Evolutionary conservation across 2,888 invertebrate genomes (phyloP).

Genomic region (Rhopalosiphum nymphaeae): DNA sequence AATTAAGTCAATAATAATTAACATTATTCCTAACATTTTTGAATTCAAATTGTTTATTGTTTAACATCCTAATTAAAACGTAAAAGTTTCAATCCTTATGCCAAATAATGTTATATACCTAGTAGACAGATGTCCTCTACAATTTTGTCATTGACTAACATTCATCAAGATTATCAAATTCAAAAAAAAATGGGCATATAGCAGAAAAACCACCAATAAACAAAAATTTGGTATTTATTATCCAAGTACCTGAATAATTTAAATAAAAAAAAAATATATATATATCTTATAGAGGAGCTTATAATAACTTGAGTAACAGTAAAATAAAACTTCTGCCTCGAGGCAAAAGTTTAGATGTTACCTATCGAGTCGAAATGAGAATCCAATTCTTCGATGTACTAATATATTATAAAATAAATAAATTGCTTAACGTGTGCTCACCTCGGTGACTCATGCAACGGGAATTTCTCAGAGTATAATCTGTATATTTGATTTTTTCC

Average conservation of each 20-base stretch:
- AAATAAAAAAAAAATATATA: background rate
- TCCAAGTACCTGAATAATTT: background rate
- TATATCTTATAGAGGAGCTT: background rate
- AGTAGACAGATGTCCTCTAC: constrained; percentile 8
- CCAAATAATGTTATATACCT: background rate
- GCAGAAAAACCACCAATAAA: background rate
- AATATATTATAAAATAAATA: background rate
- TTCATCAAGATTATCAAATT: background rate
- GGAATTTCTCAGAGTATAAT: constrained; percentile 31
- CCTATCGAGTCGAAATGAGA: background rate
- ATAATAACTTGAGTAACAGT: background rate
- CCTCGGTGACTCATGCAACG: constrained; percentile 62
- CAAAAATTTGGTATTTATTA: background rate
- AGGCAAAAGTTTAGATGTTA: background rate
- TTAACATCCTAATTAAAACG: background rate
- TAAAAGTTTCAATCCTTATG: background rate
- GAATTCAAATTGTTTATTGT: background rate
- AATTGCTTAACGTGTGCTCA: constrained; percentile 37
- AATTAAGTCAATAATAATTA: background rate
- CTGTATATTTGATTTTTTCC: background rate
- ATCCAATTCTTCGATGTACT: background rate
- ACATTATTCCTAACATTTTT: background rate
- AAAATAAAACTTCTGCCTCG: background rate
- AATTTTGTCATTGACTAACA: constrained; percentile 30
- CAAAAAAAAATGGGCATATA: constrained; percentile 24